Base-by-base conservation (phyloP, 1,140 invertebrate genomes). In the Bombus consobrinus region DNA sequence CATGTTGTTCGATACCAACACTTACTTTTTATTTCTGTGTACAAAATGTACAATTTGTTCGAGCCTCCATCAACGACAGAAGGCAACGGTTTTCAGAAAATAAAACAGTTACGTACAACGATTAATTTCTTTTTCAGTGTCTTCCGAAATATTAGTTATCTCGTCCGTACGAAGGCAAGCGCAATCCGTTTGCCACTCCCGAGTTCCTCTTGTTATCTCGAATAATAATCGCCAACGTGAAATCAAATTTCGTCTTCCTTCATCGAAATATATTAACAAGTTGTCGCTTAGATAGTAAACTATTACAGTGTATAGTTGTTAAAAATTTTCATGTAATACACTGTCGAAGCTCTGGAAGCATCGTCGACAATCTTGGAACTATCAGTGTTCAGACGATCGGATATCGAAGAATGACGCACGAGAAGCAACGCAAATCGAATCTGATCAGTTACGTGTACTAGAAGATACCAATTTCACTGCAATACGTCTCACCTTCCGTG, bases 191-290 rank as follows among this genome's bases (percentile, higher is more conserved):
- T 22, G 47, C 32, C 47, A 34, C 32, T 22, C 5, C 13, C 62
- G 39, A 62, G 22, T 43, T 53, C 41, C 2, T 22, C 66, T 13
- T n/a, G 34, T 32, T 22, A 13, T 81, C 28, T 37, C 22, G 32
- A 47, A 13, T 15, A 39, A 75, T 28, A 39, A 75, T 28, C 9
- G n/a, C 25, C 57, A 57, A 22, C 37, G 43, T 64, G 47, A 53
- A 86, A 86, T 88, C 75, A 82, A 89, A 86, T 79, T 69, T 86
- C 6, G 87, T 86, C 84, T 86, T 89, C 75, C 88, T 83, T 37
- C 37, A 9, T 57, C 32, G 32, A 76, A 72, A 83, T 64, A 41
- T 79, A 80, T 71, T 43, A 81, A 72, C 34, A n/a, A 53, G 47
- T 53, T 53, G 43, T 86, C 41, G 43, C 53, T 81, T 69, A 57